These are phyloP conservation scores for Lepidocyrtoides sp. DNA, from an alignment of 2,888 invertebrate species.

Conservation along the genomic window DNA sequence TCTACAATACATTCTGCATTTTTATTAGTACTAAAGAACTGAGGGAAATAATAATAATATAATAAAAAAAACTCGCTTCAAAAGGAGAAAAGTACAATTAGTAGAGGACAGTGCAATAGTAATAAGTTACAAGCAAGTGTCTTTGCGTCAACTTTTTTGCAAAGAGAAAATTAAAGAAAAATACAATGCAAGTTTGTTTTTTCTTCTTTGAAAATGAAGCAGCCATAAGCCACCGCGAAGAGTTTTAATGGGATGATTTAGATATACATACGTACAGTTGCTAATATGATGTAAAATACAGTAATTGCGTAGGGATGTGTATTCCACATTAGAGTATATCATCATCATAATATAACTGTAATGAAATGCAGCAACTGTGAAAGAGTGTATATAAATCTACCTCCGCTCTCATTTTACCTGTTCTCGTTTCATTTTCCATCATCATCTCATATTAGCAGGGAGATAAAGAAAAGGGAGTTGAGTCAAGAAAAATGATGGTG, in stretches of 20 bases:
- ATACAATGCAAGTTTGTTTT: neutral
- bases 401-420: constrained; percentile 51
- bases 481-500: too few species aligned
- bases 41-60: neutral
- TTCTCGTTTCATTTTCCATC: neutral
- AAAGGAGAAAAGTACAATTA: constrained; percentile 59
- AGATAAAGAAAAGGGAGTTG: constrained; percentile 24
- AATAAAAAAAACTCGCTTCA: constrained; percentile 39
- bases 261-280: too few species aligned
- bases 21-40: neutral
- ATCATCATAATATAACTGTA: neutral
- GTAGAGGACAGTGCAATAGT: constrained; percentile 30
- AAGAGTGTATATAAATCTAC: constrained; percentile 2
- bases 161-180: neutral
- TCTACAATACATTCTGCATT: neutral
- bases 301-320: neutral
- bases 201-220: neutral
- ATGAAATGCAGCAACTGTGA: constrained; percentile 1
- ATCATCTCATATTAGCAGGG: neutral
- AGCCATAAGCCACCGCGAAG: neutral
- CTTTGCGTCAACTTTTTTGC: neutral
- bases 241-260: too few species aligned
- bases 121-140: too few species aligned
- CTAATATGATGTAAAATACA: neutral
- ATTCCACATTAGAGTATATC: neutral